A percentile compares a stretch with the other conserved stretches of the same genome.
These are phyloP conservation scores for Chaetops frenatus DNA, from an alignment of 2,113 vertebrate species.

Conservation along the genomic window DNA sequence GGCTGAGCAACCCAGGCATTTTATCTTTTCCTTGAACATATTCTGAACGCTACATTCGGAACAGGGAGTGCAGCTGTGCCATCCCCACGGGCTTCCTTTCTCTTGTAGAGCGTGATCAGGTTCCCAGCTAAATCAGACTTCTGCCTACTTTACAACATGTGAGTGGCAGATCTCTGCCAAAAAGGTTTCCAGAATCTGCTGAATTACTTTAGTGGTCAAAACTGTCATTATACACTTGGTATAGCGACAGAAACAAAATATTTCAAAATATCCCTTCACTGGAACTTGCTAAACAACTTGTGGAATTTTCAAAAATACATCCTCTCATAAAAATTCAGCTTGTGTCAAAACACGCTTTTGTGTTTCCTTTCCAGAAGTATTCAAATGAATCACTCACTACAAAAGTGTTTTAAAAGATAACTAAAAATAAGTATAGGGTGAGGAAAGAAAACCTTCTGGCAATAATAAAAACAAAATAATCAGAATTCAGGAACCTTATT, in stretches of 20 bases:
- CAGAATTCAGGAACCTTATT: background rate
- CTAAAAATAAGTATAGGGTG: background rate
- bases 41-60: background rate
- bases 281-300: background rate
- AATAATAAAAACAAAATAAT: background rate
- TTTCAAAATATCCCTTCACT: background rate
- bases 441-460: background rate
- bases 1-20: background rate
- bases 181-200: background rate
- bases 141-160: background rate
- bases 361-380: background rate
- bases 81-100: background rate
- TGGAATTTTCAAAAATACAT: background rate
- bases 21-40: slow-evolving; percentile 33
- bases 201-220: background rate
- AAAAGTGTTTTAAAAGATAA: background rate
- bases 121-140: background rate
- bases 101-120: background rate
- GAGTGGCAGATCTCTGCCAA: background rate
- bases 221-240: background rate
- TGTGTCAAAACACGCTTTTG: background rate
- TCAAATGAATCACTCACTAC: background rate
- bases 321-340: background rate
- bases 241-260: background rate
- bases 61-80: background rate